phyloP scores from a whole-genome alignment of 2,888 invertebrate genomes.

The Iselma pallidipennis region DNA sequence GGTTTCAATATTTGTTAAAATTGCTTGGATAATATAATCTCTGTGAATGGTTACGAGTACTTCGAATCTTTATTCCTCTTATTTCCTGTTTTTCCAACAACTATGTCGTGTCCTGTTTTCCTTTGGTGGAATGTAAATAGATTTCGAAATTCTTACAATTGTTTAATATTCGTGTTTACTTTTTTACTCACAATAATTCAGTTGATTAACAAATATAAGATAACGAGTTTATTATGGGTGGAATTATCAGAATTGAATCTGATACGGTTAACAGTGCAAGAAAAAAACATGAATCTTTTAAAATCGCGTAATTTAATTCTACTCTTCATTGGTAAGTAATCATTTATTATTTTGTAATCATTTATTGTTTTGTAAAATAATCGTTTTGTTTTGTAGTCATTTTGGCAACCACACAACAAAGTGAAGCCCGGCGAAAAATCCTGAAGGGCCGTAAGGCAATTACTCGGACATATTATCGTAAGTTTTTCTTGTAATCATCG shows the following conservation, averaged over 20 bases:
- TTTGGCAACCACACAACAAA: constrained; percentile 66
- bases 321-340: background rate
- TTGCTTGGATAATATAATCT: background rate
- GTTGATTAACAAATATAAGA: background rate
- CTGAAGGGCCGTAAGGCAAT: constrained; percentile 77
- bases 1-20: too few species aligned
- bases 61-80: background rate
- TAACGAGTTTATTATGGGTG: background rate
- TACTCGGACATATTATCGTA: constrained; percentile 77
- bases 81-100: background rate
- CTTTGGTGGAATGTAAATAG: background rate
- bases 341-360: background rate
- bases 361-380: background rate
- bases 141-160: background rate
- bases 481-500: constrained; percentile 54
- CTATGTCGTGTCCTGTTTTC: too few species aligned
- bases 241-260: too few species aligned
- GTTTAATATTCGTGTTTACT: background rate
- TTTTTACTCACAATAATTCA: background rate
- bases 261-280: background rate
- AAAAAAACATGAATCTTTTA: background rate
- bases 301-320: background rate
- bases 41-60: background rate
- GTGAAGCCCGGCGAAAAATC: constrained; percentile 78
- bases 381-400: constrained; percentile 66